phyloP scores from a whole-genome alignment of 2,113 vertebrate genomes.

The Chroicocephalus ridibundus region DNA sequence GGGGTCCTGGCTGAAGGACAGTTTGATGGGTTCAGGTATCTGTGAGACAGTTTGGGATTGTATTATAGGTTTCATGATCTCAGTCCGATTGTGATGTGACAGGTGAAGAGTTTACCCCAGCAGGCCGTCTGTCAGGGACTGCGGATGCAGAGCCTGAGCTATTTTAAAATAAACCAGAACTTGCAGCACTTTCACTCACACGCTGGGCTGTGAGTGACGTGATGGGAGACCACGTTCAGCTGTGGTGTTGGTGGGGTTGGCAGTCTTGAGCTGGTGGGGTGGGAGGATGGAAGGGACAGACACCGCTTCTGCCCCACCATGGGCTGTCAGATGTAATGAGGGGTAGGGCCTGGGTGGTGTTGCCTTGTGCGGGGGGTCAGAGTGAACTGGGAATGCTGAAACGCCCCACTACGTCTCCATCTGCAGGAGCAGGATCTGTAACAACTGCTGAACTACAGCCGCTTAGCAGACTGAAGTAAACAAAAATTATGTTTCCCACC shows the following conservation, averaged over 20 bases:
- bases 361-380: rapidly evolving
- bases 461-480: background rate
- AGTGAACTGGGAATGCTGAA: background rate
- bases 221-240: rapidly evolving
- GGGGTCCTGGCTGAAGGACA: background rate
- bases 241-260: background rate
- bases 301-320: rapidly evolving
- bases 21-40: background rate
- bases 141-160: background rate
- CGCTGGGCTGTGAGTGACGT: background rate
- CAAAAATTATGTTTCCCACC: background rate
- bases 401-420: background rate
- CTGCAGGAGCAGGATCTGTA: background rate
- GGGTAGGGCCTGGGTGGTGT: background rate
- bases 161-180: background rate
- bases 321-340: rapidly evolving
- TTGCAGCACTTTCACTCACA: background rate
- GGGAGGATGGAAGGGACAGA: background rate
- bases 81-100: background rate
- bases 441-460: background rate
- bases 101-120: background rate
- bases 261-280: background rate
- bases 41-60: background rate
- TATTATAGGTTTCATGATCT: background rate
- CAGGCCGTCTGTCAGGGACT: background rate